Evolutionary conservation across 2,888 invertebrate species (phyloP), one percentile per base, ranked within the genome.

Genomic region (Pasiphila rectangulata): DNA sequence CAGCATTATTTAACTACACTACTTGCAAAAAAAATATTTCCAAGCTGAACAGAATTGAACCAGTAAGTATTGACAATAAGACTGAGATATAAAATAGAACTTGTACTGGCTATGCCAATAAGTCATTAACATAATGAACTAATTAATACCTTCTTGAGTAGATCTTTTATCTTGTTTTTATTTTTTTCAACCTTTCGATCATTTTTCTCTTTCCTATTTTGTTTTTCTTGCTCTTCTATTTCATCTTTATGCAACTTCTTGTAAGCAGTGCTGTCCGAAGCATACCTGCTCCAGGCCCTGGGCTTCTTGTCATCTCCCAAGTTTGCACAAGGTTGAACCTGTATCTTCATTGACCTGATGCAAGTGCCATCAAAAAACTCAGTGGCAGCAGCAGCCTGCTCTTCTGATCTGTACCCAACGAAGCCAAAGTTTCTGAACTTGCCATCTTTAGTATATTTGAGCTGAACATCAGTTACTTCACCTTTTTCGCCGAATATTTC

Each of bases 381-480:
- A 20, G 93, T 89, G 0, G 98, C 98, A 20, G 89, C 89, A 35
- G 91, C 70, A 0, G 97, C 98, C 69, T 96, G 94, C 35, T 93
- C 92, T 52, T 94, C 94, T 13, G 90, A 92, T 69, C 95, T 93
- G 77, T 93, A 99, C 4, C 99, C 99, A 61, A 99, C 89, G 72
- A 99, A 99, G 2, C 94, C 97, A 84, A 99, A 99, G 65, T 95
- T 94, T 48, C 99, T 91, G 75, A 99, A 99, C 71, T 93, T 93
- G 4, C 98, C 98, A 87, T 96, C 94, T 61, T 94, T 92, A 0
- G 96, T 97, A 69, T 95, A 98, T 77, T 98, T 99, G 4, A 99
- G 81, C 66, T 97, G 96, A 4, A 98, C 92, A 85, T 99, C 99
- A 4, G 98, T 99, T 4, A 99, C 93, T 54, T 92, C 91, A 13